Percentiles rank a stretch among this genome's conserved stretches.
Conservation (phyloP, 2,888 invertebrate genomes). For the Axea sp. region DNA sequence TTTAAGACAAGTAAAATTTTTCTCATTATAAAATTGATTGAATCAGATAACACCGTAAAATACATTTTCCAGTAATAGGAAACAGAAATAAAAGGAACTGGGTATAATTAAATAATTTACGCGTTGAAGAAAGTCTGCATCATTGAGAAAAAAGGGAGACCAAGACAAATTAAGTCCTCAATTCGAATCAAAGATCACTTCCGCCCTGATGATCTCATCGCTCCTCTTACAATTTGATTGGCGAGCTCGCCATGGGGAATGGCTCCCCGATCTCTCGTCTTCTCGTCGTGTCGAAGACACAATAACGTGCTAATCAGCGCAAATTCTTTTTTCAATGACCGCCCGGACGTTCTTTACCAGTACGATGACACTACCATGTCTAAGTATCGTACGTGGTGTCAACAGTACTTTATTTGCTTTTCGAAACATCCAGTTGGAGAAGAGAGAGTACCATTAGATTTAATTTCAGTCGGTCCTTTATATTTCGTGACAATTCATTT, state of each 20-base stretch:
- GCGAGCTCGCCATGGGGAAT: too few relatives aligned
- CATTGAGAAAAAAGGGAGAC: conserved; percentile 53
- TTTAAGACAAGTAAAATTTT: too few relatives aligned
- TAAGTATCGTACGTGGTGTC: conserved; percentile 27
- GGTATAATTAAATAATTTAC: conserved; percentile 45
- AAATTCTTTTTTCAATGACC: conserved; percentile 59
- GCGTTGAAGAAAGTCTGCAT: conserved; percentile 18
- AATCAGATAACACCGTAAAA: too few relatives aligned
- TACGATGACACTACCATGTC: conserved; percentile 40
- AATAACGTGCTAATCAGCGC: conserved; percentile 62
- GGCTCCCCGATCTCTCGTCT: too few relatives aligned
- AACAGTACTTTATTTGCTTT: conserved; percentile 40
- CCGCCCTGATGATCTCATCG: conserved; percentile 76
- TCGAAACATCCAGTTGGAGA: conserved; percentile 23
- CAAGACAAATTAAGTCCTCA: conserved; percentile 75
- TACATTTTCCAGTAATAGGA: conserved; percentile 18
- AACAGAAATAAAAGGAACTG: conserved; percentile 28
- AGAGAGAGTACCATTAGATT: conserved; percentile 17
- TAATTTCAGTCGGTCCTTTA: conserved; percentile 21
- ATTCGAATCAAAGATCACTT: conserved; percentile 77
- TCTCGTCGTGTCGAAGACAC: too few relatives aligned
- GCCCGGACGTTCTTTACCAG: conserved; percentile 53
- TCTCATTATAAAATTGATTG: too few relatives aligned
- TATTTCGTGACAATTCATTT: too few relatives aligned
- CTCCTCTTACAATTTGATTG: conserved; percentile 68